Percentiles rank a stretch among this genome's conserved stretches.
Conservation (phyloP, 2,797 vertebrate genomes). For the Amphiprion clarkii region DNA sequence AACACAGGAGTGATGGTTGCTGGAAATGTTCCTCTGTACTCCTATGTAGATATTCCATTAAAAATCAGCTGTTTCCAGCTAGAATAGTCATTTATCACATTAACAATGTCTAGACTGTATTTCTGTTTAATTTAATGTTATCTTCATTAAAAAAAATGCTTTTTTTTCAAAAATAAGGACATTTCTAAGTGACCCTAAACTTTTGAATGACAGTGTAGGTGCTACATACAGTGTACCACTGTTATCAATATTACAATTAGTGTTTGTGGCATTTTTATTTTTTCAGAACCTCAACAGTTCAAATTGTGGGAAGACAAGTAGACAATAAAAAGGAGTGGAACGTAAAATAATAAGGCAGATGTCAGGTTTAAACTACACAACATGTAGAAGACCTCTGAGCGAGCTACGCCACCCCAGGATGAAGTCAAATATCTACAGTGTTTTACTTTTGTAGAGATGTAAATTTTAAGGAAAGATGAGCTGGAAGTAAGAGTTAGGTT, state of each 20-base stretch:
- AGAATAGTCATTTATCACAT: no score
- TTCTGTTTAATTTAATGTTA: no score
- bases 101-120: no score
- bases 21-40: no score
- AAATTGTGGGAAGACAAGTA: neutral
- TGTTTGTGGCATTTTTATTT: constrained; percentile 2
- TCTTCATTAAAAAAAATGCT: no score
- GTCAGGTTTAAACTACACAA: neutral
- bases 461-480: neutral
- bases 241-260: neutral
- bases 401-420: neutral
- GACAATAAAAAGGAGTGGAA: neutral
- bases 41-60: no score
- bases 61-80: no score
- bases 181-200: no score
- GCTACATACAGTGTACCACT: no score
- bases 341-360: neutral
- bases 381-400: neutral
- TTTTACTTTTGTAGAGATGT: neutral
- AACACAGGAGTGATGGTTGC: no score
- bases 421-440: neutral
- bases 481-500: neutral
- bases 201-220: no score
- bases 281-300: neutral
- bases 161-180: no score